Base-by-base conservation (phyloP, 1,140 invertebrate species). In the Melitaea cinxia region DNA sequence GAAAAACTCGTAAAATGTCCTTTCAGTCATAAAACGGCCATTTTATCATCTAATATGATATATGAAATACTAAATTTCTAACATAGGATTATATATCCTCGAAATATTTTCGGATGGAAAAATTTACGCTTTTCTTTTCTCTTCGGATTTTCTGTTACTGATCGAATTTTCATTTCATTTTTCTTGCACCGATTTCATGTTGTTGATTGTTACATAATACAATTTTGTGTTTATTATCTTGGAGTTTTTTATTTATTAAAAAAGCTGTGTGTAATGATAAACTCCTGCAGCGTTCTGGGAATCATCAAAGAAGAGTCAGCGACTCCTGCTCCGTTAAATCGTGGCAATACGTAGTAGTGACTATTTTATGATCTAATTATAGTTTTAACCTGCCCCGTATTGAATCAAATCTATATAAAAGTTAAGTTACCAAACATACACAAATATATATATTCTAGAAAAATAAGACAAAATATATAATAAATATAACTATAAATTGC, bases 1-100 rank as follows among this genome's bases (percentile, higher is more conserved):
- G 26, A 64, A 64, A 56, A 64, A 64, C 53, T 64, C 61, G 53
- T 64, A 64, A 64, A 64, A 47, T 37, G 19, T 49, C 61, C 42
- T 21, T 33, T 2, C 12, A 42, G 42, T 50, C 53, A 64, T 56
- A 64, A 64, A 64, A 64, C 61, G 61, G 42, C 61, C 42, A 54
- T 56, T 45, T 19, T 19, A 45, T 45, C 15, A 9, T 4, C 39
- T 45, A 45, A 45, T 45, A 45, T 45, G 39, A 45, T 17, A 45
- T 45, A 45, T 45, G 39, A 45, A 45, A 45, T n/a, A n/a, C 39
- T 45, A 45, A 45, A 45, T 45, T 45, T 6, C 19, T 17, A 19
- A 5, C 14, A 15, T 5, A 5, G 30, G 30, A 12, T 2, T 7
- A 2, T 9, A 7, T 33, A 12, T 10, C n/a, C 30, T 33, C 30